A percentile compares a stretch with the other conserved stretches of the same genome.
phyloP scores from a whole-genome alignment of 2,113 vertebrate genomes.

The Nyctereutes procyonoides region DNA sequence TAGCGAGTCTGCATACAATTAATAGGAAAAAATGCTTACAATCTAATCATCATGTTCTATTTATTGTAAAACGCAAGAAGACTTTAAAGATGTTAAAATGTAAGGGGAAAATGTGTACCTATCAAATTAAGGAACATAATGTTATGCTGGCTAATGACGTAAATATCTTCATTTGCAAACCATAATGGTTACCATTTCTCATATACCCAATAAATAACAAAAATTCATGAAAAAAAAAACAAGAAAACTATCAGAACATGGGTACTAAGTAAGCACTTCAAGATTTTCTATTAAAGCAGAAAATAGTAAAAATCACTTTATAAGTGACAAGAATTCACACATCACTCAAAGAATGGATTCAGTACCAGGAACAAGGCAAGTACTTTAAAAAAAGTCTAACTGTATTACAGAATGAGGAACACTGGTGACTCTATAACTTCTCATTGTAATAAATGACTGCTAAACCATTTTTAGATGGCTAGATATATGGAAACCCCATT shows the following conservation, averaged over 20 bases:
- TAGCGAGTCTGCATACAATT: not conserved
- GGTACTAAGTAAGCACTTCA: not conserved
- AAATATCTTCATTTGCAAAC: not conserved
- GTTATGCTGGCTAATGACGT: not conserved
- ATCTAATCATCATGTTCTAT: not conserved
- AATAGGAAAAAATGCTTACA: not conserved
- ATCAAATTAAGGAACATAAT: not conserved
- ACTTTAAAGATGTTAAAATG: not conserved
- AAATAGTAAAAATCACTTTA: constrained; percentile 7
- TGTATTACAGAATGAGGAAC: not conserved
- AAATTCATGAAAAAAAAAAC: not conserved
- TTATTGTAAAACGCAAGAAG: not conserved
- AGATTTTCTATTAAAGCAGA: not conserved
- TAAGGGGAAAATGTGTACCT: not conserved
- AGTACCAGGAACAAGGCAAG: not conserved
- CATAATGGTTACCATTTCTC: not conserved
- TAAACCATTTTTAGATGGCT: not conserved
- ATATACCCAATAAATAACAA: not conserved
- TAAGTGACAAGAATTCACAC: not conserved
- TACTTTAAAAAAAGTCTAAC: not conserved
- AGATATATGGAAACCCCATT: too few relatives aligned
- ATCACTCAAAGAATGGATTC: not conserved
- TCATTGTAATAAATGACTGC: not conserved
- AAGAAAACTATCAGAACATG: fast-evolving
- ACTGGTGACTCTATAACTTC: not conserved